Evolutionary conservation across 2,797 vertebrate species (phyloP), one percentile per base, ranked within the genome.

Genomic region (Lutjanus campechanus): DNA sequence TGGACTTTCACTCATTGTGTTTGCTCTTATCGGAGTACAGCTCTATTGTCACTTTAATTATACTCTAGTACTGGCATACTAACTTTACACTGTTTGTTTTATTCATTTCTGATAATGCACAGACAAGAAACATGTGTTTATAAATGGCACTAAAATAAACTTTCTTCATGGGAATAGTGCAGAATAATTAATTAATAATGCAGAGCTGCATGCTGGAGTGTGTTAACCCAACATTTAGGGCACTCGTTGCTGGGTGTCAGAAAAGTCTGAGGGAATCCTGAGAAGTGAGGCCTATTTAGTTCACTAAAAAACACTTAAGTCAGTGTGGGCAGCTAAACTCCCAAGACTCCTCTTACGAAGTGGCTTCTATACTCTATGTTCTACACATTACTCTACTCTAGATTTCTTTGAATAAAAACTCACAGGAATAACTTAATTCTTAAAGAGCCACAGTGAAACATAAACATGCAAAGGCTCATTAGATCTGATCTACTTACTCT

Each of bases 201-300:
- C 20, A 56, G 41, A 29, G 49, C 50, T 49, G 19, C 13, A 56
- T 25, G 20, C n/a, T 54, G 1, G 5, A 44, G 15, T 40, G 22
- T 25, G 5, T 75, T 25, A 11, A 8, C 20, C 29, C 20, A 17
- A 15, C 43, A 68, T 77, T 29, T 54, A 16, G 36, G 53, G 13
- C 11, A 9, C 51, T 51, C 68, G 65, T 77, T 78, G 29, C 25
- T 56, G 22, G 68, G 11, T 50, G 47, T 66, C 1, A 1, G 46
- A 6, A 58, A 73, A 59, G 59, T 20, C 58, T 36, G 1, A 11
- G n/a, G 49, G 19, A 17, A 8, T 77, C 65, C 49, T 64, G 55
- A 46, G 47, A 56, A 47, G 50, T 20, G 2, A 44, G 22, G 17
- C 8, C 29, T 9, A 2, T 10, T 49, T 11, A 41, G 41, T 73